Evolutionary conservation across 2,797 vertebrate species (phyloP).

Genomic region (Betta splendens): DNA sequence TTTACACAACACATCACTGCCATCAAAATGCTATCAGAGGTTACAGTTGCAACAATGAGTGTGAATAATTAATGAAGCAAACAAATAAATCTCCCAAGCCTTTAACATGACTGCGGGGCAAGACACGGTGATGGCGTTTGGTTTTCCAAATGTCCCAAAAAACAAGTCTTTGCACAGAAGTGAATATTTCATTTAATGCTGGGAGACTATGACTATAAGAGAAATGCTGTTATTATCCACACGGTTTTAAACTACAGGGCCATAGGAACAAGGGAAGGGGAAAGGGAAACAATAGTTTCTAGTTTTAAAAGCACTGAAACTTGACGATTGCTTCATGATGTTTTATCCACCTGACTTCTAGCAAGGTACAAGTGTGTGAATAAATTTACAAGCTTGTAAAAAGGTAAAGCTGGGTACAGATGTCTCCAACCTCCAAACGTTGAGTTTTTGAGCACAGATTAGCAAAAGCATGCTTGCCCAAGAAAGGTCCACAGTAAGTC

Average conservation of each 20-base stretch:
- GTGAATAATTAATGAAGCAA: background rate
- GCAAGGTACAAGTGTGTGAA: background rate
- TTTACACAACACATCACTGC: conserved; percentile 13
- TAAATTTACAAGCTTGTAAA: too few relatives aligned
- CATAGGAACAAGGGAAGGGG: too few relatives aligned
- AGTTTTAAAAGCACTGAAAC: too few relatives aligned
- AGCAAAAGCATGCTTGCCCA: background rate
- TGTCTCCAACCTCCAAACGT: background rate
- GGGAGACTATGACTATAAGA: background rate
- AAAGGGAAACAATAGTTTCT: too few relatives aligned
- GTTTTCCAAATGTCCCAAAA: conserved; percentile 4
- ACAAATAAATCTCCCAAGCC: conserved; percentile 1
- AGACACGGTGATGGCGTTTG: background rate
- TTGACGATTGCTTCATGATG: too few relatives aligned
- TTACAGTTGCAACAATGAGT: conserved; percentile 1
- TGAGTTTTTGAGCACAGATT: background rate
- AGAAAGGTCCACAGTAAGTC: background rate
- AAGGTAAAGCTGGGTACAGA: background rate
- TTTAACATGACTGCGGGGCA: background rate
- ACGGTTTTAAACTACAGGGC: background rate
- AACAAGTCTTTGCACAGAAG: background rate
- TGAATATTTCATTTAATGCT: background rate
- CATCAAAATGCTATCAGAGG: conserved; percentile 8
- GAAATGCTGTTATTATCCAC: background rate
- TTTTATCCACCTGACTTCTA: background rate